Evolutionary conservation across 2,888 invertebrate genomes (phyloP).

Genomic region (Napeogenes sylphis): DNA sequence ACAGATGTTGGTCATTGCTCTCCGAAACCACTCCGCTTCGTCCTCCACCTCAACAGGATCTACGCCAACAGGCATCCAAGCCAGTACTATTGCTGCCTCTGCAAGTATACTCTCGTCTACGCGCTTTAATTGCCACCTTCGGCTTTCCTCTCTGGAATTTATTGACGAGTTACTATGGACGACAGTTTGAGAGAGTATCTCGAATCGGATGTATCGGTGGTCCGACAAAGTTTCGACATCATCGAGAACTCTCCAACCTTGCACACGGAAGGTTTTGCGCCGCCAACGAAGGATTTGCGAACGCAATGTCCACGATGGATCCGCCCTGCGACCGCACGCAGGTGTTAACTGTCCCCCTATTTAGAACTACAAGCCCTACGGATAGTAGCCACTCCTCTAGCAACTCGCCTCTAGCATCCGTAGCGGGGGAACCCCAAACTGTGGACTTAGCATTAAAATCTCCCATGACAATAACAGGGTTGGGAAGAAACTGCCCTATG

Average conservation of each 20-base stretch:
- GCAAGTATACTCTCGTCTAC: conserved; percentile 6
- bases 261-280: conserved; percentile 12
- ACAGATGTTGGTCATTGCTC: conserved; percentile 22
- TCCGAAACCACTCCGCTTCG: conserved; percentile 15
- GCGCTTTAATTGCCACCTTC: conserved; percentile 8
- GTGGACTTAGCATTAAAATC: conserved; percentile 30
- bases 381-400: conserved; percentile 26
- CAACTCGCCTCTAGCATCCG: conserved; percentile 19
- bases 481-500: background rate
- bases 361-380: conserved; percentile 18
- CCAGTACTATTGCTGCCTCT: conserved; percentile 13
- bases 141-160: background rate
- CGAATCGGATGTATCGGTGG: conserved; percentile 23
- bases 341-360: conserved; percentile 25
- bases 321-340: conserved; percentile 32
- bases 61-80: conserved; percentile 12
- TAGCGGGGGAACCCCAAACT: conserved; percentile 27
- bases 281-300: conserved; percentile 19
- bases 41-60: conserved; percentile 3
- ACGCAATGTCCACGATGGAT: conserved; percentile 30
- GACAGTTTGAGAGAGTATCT: conserved; percentile 1
- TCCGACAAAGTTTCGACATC: conserved; percentile 27
- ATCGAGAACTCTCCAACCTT: conserved; percentile 23
- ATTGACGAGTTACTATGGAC: background rate
- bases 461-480: conserved; percentile 13